phyloP scores from a whole-genome alignment of 2,888 invertebrate genomes.

The Mystacides longicornis region DNA sequence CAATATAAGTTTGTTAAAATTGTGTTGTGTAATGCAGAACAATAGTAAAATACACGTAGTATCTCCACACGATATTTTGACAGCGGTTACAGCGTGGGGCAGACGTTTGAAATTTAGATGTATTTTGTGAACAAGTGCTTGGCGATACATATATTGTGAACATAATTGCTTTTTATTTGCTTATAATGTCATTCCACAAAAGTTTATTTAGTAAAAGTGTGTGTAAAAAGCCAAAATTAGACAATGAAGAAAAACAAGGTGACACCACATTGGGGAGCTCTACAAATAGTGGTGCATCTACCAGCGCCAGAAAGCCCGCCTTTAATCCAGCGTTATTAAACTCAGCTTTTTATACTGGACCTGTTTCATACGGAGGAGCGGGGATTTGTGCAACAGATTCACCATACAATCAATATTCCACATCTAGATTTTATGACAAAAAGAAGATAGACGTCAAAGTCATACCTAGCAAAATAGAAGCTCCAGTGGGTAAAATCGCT shows the following conservation, averaged over 20 bases:
- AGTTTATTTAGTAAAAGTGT: slow-evolving; percentile 16
- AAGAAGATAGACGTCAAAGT: slow-evolving; percentile 15
- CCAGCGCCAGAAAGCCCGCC: slow-evolving; percentile 17
- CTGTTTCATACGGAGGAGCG: slow-evolving; percentile 54
- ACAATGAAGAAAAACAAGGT: slow-evolving; percentile 19
- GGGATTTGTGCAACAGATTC: slow-evolving; percentile 31
- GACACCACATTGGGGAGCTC: slow-evolving; percentile 9
- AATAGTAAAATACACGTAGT: neutral
- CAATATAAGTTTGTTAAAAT: neutral
- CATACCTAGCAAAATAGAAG: slow-evolving; percentile 14
- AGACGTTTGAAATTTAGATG: slow-evolving; percentile 19
- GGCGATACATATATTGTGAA: neutral
- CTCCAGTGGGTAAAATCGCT: slow-evolving; percentile 53
- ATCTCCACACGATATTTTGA: slow-evolving; percentile 21
- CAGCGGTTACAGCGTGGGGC: slow-evolving; percentile 23
- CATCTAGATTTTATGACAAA: slow-evolving; percentile 16
- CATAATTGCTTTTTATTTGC: slow-evolving; percentile 2
- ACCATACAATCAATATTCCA: slow-evolving; percentile 12
- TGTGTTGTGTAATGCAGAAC: neutral
- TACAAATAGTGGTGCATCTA: slow-evolving; percentile 13
- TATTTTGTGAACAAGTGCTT: slow-evolving; percentile 12
- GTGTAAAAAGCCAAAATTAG: slow-evolving; percentile 13
- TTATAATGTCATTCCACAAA: slow-evolving; percentile 16
- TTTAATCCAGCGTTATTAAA: slow-evolving; percentile 23
- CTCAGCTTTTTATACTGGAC: slow-evolving; percentile 53